Base-by-base conservation (phyloP, 2,888 invertebrate species). In the Troides aeacus region DNA sequence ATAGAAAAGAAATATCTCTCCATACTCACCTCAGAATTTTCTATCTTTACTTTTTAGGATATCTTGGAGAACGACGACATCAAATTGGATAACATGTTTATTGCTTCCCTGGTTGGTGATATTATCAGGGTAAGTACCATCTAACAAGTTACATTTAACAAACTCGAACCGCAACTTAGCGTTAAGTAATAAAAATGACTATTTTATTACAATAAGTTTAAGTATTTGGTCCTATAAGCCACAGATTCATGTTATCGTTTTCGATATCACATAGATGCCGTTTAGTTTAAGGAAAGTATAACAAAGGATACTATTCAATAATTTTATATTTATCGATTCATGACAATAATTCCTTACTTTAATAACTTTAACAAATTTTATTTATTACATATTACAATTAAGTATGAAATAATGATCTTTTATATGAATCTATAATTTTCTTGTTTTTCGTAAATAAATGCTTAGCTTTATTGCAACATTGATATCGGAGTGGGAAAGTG, bases 61-160 rank as follows among this genome's bases (percentile, higher is more conserved):
- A 97, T 99, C 78, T 92, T 99, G 71, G 97, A 98, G 83, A 99
- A 99, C 85, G 97, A 98, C 82, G 98, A 99, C 85, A 96, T 99
- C 75, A 98, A 98, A 89, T 92, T 99, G 81, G 99, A 99, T 88
- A 97, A 97, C 82, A 98, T 99, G 97, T 99, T 99, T 87, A 96
- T 98, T 75, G 98, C 99, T 39, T 99, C 99, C 10, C 94, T 99
- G 74, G 96, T 99, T 18, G 98, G 97, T 68, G 99, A 99, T 88
- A 97, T 99, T 75, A 95, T 99, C 79, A 94, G 98, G 93, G 99
- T 98, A 92, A 94, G 95, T 90, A 72, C 61, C 39, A 42, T 15
- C 68, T 58, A 18, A 23, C 62, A 66, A 66, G 62, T 62, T 10
- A 21, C 18, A 39, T 42, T 62, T 50, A 70, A 18, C 24, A 24